These are phyloP conservation scores for Chymomyza caudatula DNA, from an alignment of 2,888 invertebrate species.

Conservation along the genomic window DNA sequence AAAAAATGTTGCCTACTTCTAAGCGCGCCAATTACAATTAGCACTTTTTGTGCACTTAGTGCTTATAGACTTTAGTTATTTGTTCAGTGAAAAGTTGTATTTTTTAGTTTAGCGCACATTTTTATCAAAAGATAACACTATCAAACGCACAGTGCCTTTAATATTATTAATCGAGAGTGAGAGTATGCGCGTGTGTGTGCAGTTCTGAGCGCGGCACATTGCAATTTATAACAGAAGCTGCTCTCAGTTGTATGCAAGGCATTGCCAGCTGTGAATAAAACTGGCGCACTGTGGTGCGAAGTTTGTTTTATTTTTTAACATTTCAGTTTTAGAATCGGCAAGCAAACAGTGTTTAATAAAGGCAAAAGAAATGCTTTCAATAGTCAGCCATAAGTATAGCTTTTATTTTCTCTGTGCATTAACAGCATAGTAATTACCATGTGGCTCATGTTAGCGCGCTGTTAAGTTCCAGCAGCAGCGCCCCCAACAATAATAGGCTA, in stretches of 20 bases:
- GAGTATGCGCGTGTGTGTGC: not conserved
- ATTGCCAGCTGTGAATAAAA: constrained; percentile 37
- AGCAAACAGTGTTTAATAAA: no score
- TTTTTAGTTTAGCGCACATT: not conserved
- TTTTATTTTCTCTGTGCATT: no score
- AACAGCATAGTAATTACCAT: no score
- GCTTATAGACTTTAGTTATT: no score
- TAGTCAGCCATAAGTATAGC: no score
- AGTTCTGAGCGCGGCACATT: not conserved
- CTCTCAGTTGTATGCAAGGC: constrained; percentile 21
- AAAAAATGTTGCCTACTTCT: not conserved
- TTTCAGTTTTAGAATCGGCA: no score
- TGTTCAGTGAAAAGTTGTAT: not conserved
- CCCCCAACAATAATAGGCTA: no score
- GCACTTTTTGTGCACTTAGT: not conserved
- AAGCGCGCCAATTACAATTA: not conserved
- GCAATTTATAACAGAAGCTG: constrained; percentile 8
- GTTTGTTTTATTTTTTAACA: not conserved
- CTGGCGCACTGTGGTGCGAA: constrained; percentile 1
- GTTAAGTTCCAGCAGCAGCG: no score
- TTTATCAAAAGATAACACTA: not conserved
- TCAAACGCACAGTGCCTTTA: not conserved
- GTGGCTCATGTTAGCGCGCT: no score
- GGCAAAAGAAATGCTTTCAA: no score
- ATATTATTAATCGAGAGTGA: not conserved